These are phyloP conservation scores for Plusia festucae DNA, from an alignment of 2,888 invertebrate genomes.

Conservation along the genomic window DNA sequence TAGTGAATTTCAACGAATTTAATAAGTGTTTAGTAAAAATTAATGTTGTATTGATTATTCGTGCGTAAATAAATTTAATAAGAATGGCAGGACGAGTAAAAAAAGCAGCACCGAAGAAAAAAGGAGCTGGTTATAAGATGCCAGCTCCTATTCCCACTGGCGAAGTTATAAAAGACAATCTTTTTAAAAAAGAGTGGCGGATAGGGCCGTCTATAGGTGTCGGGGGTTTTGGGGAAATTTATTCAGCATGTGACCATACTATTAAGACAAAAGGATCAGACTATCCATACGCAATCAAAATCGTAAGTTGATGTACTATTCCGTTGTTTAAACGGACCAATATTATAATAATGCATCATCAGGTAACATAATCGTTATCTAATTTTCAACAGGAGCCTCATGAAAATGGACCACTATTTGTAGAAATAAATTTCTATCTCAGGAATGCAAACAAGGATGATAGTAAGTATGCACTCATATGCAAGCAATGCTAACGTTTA, in stretches of 20 bases:
- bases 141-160: conserved; percentile 93
- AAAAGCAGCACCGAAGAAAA: conserved; percentile 79
- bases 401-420: conserved; percentile 97
- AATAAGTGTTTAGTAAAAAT: conserved; percentile 18
- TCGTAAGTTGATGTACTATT: conserved; percentile 88
- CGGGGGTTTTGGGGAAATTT: conserved; percentile 98
- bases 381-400: conserved; percentile 93
- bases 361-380: background rate
- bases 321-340: background rate
- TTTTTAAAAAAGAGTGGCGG: conserved; percentile 94
- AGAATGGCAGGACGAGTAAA: conserved; percentile 80
- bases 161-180: conserved; percentile 92
- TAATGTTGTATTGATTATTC: conserved; percentile 21
- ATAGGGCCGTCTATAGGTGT: conserved; percentile 96
- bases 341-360: background rate
- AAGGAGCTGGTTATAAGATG: conserved; percentile 87
- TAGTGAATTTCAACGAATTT: conserved; percentile 25
- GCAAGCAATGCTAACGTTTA: background rate
- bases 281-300: conserved; percentile 94
- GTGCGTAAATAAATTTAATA: conserved; percentile 15
- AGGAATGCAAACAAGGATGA: conserved; percentile 92
- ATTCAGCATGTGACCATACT: conserved; percentile 92
- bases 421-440: conserved; percentile 97
- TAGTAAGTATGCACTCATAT: conserved; percentile 84
- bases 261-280: conserved; percentile 84